Evolutionary conservation across 2,888 invertebrate species (phyloP), one percentile per base, ranked within the genome.

Genomic region (Linnaemya tessellans): DNA sequence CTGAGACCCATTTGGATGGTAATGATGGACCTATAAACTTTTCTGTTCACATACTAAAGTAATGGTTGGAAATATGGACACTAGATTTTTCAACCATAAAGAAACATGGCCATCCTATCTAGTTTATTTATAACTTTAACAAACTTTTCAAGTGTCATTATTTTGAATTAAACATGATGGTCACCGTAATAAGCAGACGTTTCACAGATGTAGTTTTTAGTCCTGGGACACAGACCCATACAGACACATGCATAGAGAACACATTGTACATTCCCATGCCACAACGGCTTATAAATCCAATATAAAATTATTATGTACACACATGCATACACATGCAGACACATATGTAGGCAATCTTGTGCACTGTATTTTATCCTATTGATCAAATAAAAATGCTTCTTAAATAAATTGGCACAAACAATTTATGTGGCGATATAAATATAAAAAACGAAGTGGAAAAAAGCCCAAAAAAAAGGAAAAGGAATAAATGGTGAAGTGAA

Each of bases 271-370:
- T 81, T 85, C 81, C 73, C 79, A 85, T 81, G 51, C 68, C 78
- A 81, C 74, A 81, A 73, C 80, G 68, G 78, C 64, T 84, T 85
- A 81, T 81, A 74, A 81, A 79, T 85, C 79, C 74, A 82, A 82
- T 79, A 81, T 64, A 60, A 73, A 81, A 73, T 11, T 73, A 54
- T 22, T 73, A 67, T 75, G 58, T 41, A 41, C 49, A 18, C 8
- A 49, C 49, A 49, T 43, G 54, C 35, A 35, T 35, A 30, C 30
- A 35, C 46, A 35, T 18, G 30, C 9, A 38, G 9, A 18, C 11
- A 56, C 30, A 41, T 56, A 56, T 56, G 41, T 56, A 43, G 18
- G 56, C 11, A 58, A 15, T 15, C 35, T 35, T 15, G 5, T 54
- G 35, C 15, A 38, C 67, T 75, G 41, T 60, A 77, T 75, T 80